Percentiles rank a stretch among this genome's conserved stretches.
Evolutionary conservation across 2,113 vertebrate genomes (phyloP).

Genomic region (Cryptomyrus ogoouensis): DNA sequence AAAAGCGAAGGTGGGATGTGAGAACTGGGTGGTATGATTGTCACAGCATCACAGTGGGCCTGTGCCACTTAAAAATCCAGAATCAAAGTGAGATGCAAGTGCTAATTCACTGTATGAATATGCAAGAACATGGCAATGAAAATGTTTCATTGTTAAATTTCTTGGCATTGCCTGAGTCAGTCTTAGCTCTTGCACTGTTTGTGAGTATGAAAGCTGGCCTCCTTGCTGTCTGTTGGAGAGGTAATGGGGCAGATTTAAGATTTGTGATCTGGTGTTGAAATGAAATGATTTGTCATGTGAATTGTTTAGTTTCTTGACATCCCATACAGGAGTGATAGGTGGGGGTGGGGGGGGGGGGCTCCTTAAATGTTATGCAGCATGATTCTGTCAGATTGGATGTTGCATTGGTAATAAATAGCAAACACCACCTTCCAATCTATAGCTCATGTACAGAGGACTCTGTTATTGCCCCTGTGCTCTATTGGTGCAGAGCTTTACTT

Average conservation of each 20-base stretch:
- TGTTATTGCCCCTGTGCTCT: background rate
- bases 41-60: background rate
- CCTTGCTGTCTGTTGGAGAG: background rate
- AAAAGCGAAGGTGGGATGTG: background rate
- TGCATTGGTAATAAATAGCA: background rate
- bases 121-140: background rate
- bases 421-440: background rate
- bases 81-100: slow-evolving; percentile 1
- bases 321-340: background rate
- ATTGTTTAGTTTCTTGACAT: background rate
- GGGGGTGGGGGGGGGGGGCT: background rate
- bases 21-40: background rate
- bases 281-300: background rate
- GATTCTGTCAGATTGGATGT: background rate
- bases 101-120: slow-evolving; percentile 2
- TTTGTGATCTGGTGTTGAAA: background rate
- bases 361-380: background rate
- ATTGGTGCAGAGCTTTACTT: background rate
- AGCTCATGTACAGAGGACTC: background rate
- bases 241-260: background rate
- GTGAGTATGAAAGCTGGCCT: background rate
- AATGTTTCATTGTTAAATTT: slow-evolving; percentile 5
- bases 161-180: background rate
- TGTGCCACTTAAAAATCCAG: background rate
- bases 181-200: background rate